phyloP scores from a whole-genome alignment of 2,113 vertebrate genomes.

The Myiagra hebetior region DNA sequence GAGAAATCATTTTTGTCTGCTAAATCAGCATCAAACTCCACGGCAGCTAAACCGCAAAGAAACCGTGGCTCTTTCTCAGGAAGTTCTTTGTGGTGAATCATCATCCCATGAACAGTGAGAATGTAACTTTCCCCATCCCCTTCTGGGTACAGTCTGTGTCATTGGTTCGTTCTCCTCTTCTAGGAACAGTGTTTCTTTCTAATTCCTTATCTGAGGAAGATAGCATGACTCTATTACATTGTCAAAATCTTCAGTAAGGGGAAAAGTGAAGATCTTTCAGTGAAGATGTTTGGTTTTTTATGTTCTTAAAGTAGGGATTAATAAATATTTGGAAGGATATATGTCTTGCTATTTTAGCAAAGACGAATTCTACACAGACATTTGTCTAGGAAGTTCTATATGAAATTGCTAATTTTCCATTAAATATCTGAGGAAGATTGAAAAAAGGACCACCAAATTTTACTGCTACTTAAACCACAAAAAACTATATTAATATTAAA shows the following conservation, averaged over 20 bases:
- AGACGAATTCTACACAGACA: neutral
- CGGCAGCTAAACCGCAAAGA: neutral
- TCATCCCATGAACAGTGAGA: neutral
- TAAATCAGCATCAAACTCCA: neutral
- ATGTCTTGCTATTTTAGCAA: neutral
- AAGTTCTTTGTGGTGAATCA: slow-evolving; percentile 29
- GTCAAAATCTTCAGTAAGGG: neutral
- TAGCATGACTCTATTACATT: neutral
- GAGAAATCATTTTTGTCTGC: neutral
- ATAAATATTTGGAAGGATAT: neutral
- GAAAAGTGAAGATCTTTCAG: neutral
- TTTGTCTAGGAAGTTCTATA: neutral
- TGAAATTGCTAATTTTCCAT: neutral
- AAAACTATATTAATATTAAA: neutral
- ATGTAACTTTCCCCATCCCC: neutral
- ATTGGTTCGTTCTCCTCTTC: neutral
- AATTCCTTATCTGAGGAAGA: neutral
- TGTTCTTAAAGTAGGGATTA: neutral
- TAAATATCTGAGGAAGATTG: neutral
- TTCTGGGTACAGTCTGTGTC: neutral
- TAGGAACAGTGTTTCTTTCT: neutral
- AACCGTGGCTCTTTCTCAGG: neutral
- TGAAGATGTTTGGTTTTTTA: neutral
- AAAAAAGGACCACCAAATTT: neutral
- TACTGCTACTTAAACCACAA: neutral